Percentiles rank a stretch among this genome's conserved stretches.
These are phyloP conservation scores for Lethenteron reissneri DNA, from an alignment of 2,113 vertebrate genomes.

Conservation along the genomic window DNA sequence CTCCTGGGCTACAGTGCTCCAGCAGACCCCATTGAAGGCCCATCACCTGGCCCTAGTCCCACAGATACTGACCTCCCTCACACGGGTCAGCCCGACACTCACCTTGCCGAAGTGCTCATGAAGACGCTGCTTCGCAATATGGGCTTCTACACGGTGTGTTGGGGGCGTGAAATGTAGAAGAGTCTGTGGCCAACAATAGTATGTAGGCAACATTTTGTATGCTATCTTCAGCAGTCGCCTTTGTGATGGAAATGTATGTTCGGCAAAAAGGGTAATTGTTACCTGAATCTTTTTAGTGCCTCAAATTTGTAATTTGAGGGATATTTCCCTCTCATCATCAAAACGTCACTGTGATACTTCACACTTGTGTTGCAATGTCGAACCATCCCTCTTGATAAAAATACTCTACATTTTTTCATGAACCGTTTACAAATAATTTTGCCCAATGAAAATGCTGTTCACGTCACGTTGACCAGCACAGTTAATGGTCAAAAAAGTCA, in stretches of 20 bases:
- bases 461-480: too few species aligned
- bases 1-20: slow-evolving; percentile 77
- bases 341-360: not conserved
- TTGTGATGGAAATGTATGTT: not conserved
- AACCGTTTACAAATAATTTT: not conserved
- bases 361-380: too few species aligned
- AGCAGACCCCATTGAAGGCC: slow-evolving; percentile 42
- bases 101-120: slow-evolving; percentile 91
- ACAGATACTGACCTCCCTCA: slow-evolving; percentile 21
- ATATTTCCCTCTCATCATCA: not conserved
- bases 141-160: slow-evolving; percentile 81
- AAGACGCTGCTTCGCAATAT: slow-evolving; percentile 88
- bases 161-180: too few species aligned
- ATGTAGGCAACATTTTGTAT: too few species aligned
- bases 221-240: not conserved
- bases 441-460: too few species aligned
- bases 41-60: slow-evolving; percentile 28
- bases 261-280: not conserved
- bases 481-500: too few species aligned
- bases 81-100: slow-evolving; percentile 61
- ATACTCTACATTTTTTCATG: not conserved
- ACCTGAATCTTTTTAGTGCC: not conserved
- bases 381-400: too few species aligned
- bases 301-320: not conserved
- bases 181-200: too few species aligned